Base-by-base conservation (phyloP, 2,113 vertebrate genomes). In the Tylochromis polylepis region DNA sequence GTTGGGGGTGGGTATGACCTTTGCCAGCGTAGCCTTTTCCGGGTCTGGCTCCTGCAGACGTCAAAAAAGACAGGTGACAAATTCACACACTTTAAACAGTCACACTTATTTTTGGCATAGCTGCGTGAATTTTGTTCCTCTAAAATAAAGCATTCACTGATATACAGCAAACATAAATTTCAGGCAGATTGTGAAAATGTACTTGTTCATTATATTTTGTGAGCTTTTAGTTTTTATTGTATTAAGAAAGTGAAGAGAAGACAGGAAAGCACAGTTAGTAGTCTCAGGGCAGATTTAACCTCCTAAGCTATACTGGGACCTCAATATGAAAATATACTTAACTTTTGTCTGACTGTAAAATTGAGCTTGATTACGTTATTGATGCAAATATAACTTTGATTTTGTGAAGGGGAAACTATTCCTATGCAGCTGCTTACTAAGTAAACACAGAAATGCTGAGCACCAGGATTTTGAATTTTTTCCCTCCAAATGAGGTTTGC, bases 1-100 rank as follows among this genome's bases (percentile, higher is more conserved):
- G 91, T 99, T 99, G 2, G 98, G 98, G 1, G 97, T 99, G 0
- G 98, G 98, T 58, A 99, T 96, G 8, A 99, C 97, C 93, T 99
- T 99, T 51, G 97, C 98, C 38, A 98, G 92, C 0, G 96, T 97
- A 2, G 97, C 98, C 92, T 97, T 98, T 38, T 89, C 92, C 38
- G 97, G 95, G 53, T 97, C 95, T 1, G 97, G 96, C 7, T 98
- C 98, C 98, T 99, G 95, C 29, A 89, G 36, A 57, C 11, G 80
- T 18, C 85, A 62, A 93, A 8, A 89, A 72, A 27, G 22, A 83
- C 80, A 92, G 78, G 83, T 88, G 58, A 84, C 49, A 85, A 65
- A 89, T 86, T 90, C 84, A 70, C 88, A 92, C 38, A 77, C 24
- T 80, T 79, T 41, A 29, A 34, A 3, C 27, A 82, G 59, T 56